Conservation (phyloP, 2,888 invertebrate genomes). For the Omphaloscelis lunosa region DNA sequence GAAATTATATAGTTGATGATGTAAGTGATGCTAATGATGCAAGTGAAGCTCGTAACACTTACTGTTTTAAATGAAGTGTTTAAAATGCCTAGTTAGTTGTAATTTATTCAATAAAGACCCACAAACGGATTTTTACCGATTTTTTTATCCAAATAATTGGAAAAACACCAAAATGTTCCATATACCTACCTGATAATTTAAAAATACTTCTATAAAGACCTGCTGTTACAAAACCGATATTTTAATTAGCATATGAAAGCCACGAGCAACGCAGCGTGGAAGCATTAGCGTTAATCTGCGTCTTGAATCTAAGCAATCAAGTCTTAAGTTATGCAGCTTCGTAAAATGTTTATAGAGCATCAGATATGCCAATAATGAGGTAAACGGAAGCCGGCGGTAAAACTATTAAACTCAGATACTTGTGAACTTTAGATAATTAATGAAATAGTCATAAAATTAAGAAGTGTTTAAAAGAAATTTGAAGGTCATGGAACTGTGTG, state of each 20-base stretch:
- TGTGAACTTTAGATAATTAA: slow-evolving; percentile 45
- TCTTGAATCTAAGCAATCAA: slow-evolving; percentile 62
- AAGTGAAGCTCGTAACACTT: not conserved
- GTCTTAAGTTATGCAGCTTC: slow-evolving; percentile 61
- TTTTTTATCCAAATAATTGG: not conserved
- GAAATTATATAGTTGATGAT: not conserved
- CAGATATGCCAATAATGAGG: slow-evolving; percentile 64
- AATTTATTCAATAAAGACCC: not conserved
- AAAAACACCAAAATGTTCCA: slow-evolving; percentile 1
- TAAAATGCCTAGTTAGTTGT: not conserved
- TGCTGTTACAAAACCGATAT: slow-evolving; percentile 58
- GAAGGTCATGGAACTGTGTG: slow-evolving; percentile 13
- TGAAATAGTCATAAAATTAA: slow-evolving; percentile 32
- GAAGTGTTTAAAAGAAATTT: slow-evolving; percentile 15
- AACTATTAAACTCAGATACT: slow-evolving; percentile 54
- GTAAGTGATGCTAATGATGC: not conserved
- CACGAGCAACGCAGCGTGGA: slow-evolving; percentile 39
- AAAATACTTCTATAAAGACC: slow-evolving; percentile 34
- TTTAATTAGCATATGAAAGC: slow-evolving; percentile 65
- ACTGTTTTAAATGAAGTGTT: not conserved
- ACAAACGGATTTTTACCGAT: not conserved
- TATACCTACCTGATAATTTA: slow-evolving; percentile 25
- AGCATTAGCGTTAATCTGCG: slow-evolving; percentile 61
- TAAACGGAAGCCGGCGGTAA: slow-evolving; percentile 59
- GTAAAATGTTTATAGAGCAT: slow-evolving; percentile 66